These are phyloP conservation scores for Achlya flavicornis DNA, from an alignment of 2,888 invertebrate species.

Conservation along the genomic window DNA sequence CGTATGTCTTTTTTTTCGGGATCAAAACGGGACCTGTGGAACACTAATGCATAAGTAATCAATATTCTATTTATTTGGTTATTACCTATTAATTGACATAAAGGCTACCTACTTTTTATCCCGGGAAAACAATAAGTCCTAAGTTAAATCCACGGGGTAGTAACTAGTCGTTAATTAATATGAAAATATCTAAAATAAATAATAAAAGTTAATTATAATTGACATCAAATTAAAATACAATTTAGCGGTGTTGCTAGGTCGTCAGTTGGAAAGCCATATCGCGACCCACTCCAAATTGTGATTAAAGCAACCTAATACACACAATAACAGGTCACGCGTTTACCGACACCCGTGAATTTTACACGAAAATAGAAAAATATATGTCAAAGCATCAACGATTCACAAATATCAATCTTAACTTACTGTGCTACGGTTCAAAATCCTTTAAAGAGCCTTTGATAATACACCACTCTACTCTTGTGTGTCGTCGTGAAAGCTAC, in stretches of 20 bases:
- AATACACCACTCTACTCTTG: slow-evolving; percentile 64
- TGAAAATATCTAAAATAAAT: too few relatives aligned
- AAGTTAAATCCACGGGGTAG: too few relatives aligned
- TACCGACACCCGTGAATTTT: slow-evolving; percentile 69
- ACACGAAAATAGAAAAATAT: slow-evolving; percentile 45
- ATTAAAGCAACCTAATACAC: slow-evolving; percentile 83
- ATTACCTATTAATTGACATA: too few relatives aligned
- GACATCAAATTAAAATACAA: slow-evolving; percentile 52
- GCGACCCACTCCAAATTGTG: slow-evolving; percentile 82
- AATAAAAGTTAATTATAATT: not conserved
- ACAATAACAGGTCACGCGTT: slow-evolving; percentile 83
- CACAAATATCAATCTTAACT: slow-evolving; percentile 29
- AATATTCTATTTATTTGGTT: too few relatives aligned
- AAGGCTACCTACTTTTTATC: too few relatives aligned
- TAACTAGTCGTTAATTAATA: too few relatives aligned
- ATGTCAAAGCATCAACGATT: not conserved
- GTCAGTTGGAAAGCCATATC: slow-evolving; percentile 78
- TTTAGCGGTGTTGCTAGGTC: slow-evolving; percentile 68
- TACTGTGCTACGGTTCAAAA: slow-evolving; percentile 23
- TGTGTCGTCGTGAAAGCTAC: slow-evolving; percentile 82
- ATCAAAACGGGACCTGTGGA: too few relatives aligned
- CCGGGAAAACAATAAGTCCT: too few relatives aligned
- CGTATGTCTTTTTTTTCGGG: too few relatives aligned
- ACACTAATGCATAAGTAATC: too few relatives aligned
- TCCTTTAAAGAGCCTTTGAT: slow-evolving; percentile 30